phyloP scores from a whole-genome alignment of 2,113 vertebrate genomes.

The Osmerus mordax region DNA sequence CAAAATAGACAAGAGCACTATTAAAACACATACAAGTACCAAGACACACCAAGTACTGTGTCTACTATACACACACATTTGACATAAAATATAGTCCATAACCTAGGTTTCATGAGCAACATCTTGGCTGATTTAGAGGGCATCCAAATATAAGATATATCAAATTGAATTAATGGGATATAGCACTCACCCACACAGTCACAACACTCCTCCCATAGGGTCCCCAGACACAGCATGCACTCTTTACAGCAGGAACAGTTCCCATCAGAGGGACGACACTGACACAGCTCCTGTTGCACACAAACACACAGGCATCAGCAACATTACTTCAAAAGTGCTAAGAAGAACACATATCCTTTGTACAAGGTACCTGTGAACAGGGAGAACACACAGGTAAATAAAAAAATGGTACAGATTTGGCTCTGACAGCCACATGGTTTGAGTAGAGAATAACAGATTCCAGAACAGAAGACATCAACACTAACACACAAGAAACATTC shows the following conservation, averaged over 20 bases:
- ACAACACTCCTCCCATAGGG: slow-evolving; percentile 97
- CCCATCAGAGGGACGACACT: slow-evolving; percentile 91
- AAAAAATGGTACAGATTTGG: background rate
- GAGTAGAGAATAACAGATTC: background rate
- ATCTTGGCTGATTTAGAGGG: too few species aligned
- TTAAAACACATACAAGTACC: background rate
- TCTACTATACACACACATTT: background rate
- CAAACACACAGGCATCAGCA: slow-evolving; percentile 5
- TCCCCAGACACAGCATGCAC: slow-evolving; percentile 95
- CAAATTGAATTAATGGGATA: background rate
- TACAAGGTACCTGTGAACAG: background rate
- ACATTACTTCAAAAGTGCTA: background rate
- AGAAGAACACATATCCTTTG: background rate
- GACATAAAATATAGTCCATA: background rate
- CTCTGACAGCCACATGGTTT: background rate
- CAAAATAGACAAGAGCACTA: fast-evolving
- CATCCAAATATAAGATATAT: background rate
- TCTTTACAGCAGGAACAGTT: slow-evolving; percentile 99
- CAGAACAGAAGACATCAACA: slow-evolving; percentile 15
- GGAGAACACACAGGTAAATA: background rate
- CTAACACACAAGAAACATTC: slow-evolving; percentile 25
- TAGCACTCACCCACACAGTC: slow-evolving; percentile 92
- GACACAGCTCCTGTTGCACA: slow-evolving; percentile 87
- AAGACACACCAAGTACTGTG: background rate
- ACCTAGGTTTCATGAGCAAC: too few species aligned